Evolutionary conservation across 2,797 vertebrate genomes (phyloP).

Genomic region (Gallirallus australis): DNA sequence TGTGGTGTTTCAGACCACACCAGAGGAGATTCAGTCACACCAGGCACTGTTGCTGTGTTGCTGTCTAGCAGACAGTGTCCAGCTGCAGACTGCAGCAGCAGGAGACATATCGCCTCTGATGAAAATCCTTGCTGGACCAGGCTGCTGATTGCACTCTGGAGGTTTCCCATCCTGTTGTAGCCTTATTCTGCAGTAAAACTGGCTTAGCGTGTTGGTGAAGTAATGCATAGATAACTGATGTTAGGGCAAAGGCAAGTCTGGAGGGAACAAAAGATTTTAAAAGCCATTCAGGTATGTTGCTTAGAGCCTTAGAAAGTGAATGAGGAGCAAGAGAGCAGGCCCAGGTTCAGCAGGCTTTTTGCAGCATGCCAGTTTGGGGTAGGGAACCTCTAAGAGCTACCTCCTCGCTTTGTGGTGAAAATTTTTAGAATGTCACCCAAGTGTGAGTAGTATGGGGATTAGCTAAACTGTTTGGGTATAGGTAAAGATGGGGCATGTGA

Average conservation of each 20-base stretch:
- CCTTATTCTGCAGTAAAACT: not conserved
- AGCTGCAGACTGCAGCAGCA: not conserved
- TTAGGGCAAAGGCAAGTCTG: not conserved
- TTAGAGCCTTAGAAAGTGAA: not conserved
- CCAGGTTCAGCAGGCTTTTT: not conserved
- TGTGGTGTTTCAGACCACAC: rapidly evolving
- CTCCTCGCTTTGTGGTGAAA: not conserved
- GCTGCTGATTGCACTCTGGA: not conserved
- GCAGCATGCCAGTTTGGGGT: not conserved
- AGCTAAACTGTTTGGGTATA: not conserved
- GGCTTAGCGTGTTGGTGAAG: rapidly evolving
- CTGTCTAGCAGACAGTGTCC: rapidly evolving
- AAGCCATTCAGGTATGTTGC: not conserved
- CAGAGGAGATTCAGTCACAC: not conserved
- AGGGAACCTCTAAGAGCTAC: not conserved
- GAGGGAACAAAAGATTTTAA: not conserved
- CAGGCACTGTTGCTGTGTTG: not conserved
- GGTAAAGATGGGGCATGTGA: not conserved
- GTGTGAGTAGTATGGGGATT: not conserved
- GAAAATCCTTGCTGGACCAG: rapidly evolving
- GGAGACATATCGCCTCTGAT: not conserved
- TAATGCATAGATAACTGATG: rapidly evolving
- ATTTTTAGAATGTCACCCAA: not conserved
- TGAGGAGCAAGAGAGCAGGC: not conserved
- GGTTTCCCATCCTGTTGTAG: not conserved